phyloP scores from a whole-genome alignment of 1,140 invertebrate species.

The Drosophila murphyi region DNA sequence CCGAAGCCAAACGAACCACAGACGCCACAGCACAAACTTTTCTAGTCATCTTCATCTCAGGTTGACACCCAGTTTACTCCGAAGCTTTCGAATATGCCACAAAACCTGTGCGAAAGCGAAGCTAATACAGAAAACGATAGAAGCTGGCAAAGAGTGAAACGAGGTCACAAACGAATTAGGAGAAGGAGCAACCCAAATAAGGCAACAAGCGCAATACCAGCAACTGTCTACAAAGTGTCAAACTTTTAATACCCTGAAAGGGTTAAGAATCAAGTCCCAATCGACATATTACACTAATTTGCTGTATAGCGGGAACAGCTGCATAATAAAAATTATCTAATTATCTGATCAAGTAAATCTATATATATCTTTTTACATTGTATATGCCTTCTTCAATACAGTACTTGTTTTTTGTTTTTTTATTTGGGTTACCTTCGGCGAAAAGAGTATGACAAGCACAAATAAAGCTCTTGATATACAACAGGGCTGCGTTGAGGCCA shows the following conservation, averaged over 20 bases:
- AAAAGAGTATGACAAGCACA: constrained; percentile 41
- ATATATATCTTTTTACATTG: no score
- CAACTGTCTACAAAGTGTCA: neutral
- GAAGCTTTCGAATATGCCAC: constrained; percentile 58
- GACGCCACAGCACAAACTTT: constrained; percentile 53
- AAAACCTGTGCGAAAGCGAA: constrained; percentile 59
- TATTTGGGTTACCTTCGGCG: constrained; percentile 1
- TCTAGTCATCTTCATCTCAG: constrained; percentile 45
- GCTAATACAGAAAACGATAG: constrained; percentile 37
- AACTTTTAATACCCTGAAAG: constrained; percentile 8
- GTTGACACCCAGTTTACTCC: constrained; percentile 70
- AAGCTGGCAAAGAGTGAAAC: constrained; percentile 26
- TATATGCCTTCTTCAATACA: neutral
- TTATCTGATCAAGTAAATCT: neutral
- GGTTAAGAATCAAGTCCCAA: no score
- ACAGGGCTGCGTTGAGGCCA: constrained; percentile 9
- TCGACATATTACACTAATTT: no score
- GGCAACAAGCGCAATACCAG: constrained; percentile 26
- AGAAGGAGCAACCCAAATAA: constrained; percentile 73
- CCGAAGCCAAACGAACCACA: constrained; percentile 44
- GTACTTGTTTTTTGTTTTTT: neutral
- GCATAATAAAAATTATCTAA: no score
- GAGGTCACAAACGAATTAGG: constrained; percentile 77
- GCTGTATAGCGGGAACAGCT: no score
- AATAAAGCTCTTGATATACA: constrained; percentile 58